phyloP scores from a whole-genome alignment of 2,797 vertebrate genomes.

The Clarias pachynema region DNA sequence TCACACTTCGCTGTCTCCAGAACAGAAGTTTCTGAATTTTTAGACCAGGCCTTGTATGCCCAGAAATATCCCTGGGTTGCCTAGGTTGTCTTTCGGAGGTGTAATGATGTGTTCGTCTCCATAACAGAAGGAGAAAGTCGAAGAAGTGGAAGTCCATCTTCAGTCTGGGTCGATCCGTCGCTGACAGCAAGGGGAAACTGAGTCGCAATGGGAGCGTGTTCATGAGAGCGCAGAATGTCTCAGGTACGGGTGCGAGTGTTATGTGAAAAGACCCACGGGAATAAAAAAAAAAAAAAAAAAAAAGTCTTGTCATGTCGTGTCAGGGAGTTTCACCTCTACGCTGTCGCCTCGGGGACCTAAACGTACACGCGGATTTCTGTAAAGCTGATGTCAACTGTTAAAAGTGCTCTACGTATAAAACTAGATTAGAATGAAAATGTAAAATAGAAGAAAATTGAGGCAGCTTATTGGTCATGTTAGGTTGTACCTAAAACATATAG shows the following conservation, averaged over 20 bases:
- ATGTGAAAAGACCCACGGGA: neutral
- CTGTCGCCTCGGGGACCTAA: neutral
- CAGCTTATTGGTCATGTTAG: neutral
- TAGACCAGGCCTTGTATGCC: neutral
- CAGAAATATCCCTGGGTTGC: neutral
- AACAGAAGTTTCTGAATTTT: neutral
- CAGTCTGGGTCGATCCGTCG: conserved; percentile 89
- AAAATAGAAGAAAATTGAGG: neutral
- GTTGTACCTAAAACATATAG: neutral
- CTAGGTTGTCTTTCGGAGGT: neutral
- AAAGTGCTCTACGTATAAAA: neutral
- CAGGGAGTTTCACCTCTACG: neutral
- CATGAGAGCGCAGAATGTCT: conserved; percentile 85
- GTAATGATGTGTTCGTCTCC: neutral
- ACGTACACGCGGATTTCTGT: neutral
- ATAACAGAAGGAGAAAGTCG: conserved; percentile 89
- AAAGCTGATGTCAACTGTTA: neutral
- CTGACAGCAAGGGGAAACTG: conserved; percentile 92
- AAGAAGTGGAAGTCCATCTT: conserved; percentile 99
- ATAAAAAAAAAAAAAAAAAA: neutral
- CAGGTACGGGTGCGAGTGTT: conserved; percentile 72
- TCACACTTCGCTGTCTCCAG: conserved; percentile 8
- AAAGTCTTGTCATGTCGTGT: neutral
- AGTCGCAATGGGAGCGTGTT: conserved; percentile 97
- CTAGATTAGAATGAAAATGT: neutral